A percentile compares a stretch with the other conserved stretches of the same genome.
These are phyloP conservation scores for Hiodon alosoides DNA, from an alignment of 2,113 vertebrate genomes.

Conservation along the genomic window DNA sequence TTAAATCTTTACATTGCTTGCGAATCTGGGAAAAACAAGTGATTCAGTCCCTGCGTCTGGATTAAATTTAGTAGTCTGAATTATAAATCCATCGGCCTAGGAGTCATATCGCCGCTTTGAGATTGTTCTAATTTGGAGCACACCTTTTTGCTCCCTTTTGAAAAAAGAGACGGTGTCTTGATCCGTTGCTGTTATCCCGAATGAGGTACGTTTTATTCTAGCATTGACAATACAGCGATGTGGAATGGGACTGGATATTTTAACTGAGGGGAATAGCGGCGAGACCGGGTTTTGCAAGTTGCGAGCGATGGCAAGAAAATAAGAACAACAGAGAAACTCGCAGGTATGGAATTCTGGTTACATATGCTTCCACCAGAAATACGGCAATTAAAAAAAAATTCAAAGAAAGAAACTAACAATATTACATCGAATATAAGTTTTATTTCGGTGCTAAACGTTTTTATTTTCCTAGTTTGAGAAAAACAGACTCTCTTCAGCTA, in stretches of 20 bases:
- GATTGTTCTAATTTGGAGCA: background rate
- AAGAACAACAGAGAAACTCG: slow-evolving; percentile 33
- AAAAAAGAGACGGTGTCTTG: slow-evolving; percentile 39
- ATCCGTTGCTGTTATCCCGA: slow-evolving; percentile 49
- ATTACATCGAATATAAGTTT: too few relatives aligned
- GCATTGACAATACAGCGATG: slow-evolving; percentile 39
- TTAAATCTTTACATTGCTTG: slow-evolving; percentile 3
- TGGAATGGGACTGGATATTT: slow-evolving; percentile 55
- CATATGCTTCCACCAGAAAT: background rate
- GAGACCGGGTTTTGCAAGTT: slow-evolving; percentile 33
- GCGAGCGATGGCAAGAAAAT: slow-evolving; percentile 54
- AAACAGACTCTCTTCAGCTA: too few relatives aligned
- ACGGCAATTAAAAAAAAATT: too few relatives aligned
- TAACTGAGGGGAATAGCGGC: slow-evolving; percentile 46
- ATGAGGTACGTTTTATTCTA: slow-evolving; percentile 44
- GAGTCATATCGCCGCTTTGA: background rate
- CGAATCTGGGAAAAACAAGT: background rate
- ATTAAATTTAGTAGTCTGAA: rapidly evolving
- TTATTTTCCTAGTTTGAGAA: too few relatives aligned
- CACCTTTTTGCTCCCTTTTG: slow-evolving; percentile 32
- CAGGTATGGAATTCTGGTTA: slow-evolving; percentile 42
- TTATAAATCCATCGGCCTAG: too few relatives aligned
- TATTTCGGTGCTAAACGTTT: too few relatives aligned
- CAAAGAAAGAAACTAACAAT: too few relatives aligned
- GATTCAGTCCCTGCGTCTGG: background rate